A percentile compares a stretch with the other conserved stretches of the same genome.
These are phyloP conservation scores for Porites cylindrica DNA, from an alignment of 92 coral and sea anemone genomes.

Conservation along the genomic window DNA sequence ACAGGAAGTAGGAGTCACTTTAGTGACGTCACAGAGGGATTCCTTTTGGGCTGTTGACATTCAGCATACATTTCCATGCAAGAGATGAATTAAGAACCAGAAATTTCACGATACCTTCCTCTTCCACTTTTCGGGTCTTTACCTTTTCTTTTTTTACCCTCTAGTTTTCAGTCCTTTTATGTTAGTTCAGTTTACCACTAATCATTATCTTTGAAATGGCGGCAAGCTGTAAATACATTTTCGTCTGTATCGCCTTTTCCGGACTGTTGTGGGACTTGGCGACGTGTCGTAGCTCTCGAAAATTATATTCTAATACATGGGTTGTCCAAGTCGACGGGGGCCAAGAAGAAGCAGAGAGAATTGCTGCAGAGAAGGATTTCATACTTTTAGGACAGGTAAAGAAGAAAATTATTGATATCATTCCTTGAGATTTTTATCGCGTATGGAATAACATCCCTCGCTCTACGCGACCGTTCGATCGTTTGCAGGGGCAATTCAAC, in stretches of 20 bases:
- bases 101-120: slow-evolving; percentile 26
- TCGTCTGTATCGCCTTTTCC: not conserved
- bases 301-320: slow-evolving; percentile 91
- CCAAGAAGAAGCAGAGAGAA: slow-evolving; percentile 78
- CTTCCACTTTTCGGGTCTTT: not conserved
- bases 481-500: slow-evolving; percentile 30
- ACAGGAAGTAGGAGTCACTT: slow-evolving; percentile 32
- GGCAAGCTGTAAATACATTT: not conserved
- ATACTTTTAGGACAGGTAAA: slow-evolving; percentile 92
- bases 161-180: slow-evolving; percentile 11
- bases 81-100: slow-evolving; percentile 36
- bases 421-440: not conserved
- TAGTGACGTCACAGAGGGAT: slow-evolving; percentile 32
- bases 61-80: slow-evolving; percentile 28
- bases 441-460: not conserved
- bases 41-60: not conserved
- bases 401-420: not conserved
- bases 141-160: slow-evolving; percentile 26
- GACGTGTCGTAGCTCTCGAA: slow-evolving; percentile 30
- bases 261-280: slow-evolving; percentile 12
- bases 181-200: not conserved
- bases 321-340: slow-evolving; percentile 91
- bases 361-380: slow-evolving; percentile 81
- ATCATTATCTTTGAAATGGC: slow-evolving; percentile 5
- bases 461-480: not conserved